Percentiles rank a stretch among this genome's conserved stretches.
These are phyloP conservation scores for Strigamia crassipes DNA, from an alignment of 2,888 invertebrate species.

Conservation along the genomic window DNA sequence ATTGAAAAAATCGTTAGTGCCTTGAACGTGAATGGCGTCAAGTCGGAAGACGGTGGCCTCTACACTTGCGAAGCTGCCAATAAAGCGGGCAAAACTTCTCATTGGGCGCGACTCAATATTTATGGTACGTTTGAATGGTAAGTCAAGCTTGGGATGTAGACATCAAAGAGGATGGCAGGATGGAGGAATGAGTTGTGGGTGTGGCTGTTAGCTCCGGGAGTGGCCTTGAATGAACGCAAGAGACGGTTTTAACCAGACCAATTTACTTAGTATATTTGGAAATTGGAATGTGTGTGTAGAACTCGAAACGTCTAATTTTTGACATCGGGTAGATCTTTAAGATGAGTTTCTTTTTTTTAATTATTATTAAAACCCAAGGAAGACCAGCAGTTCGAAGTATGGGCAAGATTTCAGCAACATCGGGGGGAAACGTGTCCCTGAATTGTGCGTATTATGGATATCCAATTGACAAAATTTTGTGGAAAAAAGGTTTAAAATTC, in stretches of 20 bases:
- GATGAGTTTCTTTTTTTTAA: too few relatives aligned
- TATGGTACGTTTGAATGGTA: conserved; percentile 24
- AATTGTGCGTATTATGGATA: conserved; percentile 27
- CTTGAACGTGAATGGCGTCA: conserved; percentile 17
- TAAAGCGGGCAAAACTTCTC: conserved; percentile 9
- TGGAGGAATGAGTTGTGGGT: not conserved
- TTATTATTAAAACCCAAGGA: not conserved
- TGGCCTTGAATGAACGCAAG: not conserved
- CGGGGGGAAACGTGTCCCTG: not conserved
- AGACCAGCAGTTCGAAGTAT: conserved; percentile 15
- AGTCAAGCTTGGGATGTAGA: not conserved
- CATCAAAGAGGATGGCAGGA: not conserved
- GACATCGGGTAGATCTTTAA: too few relatives aligned
- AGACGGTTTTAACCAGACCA: not conserved
- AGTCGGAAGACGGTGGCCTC: conserved; percentile 30
- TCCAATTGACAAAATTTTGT: conserved; percentile 3
- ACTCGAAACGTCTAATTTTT: too few relatives aligned
- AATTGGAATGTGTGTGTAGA: too few relatives aligned
- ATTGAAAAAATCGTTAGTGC: conserved; percentile 23
- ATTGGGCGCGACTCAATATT: conserved; percentile 38
- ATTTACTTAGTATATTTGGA: not conserved
- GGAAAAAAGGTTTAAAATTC: conserved; percentile 5
- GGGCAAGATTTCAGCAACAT: conserved; percentile 17
- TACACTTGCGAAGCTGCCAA: conserved; percentile 11
- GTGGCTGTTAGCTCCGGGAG: not conserved